A percentile compares a stretch with the other conserved stretches of the same genome.
phyloP scores from a whole-genome alignment of 2,113 vertebrate genomes.

The Engraulis encrasicolus region DNA sequence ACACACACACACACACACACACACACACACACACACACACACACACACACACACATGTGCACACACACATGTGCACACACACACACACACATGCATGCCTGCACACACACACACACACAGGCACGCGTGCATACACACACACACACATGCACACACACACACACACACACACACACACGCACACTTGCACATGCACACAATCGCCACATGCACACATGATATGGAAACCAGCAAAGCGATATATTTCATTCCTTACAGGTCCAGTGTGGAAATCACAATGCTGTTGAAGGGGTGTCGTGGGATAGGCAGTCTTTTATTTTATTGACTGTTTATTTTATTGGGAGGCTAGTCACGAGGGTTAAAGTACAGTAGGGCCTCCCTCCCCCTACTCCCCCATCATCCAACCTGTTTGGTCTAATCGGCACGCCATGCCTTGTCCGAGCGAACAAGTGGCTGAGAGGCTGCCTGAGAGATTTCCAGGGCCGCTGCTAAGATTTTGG shows the following conservation, averaged over 20 bases:
- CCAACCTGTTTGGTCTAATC: constrained; percentile 63
- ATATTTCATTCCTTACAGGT: constrained; percentile 50
- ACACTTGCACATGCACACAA: constrained; percentile 55
- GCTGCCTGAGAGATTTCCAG: too few species aligned
- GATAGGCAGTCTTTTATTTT: constrained; percentile 66
- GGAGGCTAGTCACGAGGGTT: constrained; percentile 68
- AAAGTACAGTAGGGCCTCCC: too few species aligned
- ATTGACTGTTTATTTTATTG: constrained; percentile 78
- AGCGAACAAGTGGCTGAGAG: too few species aligned
- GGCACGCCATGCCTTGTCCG: constrained; percentile 61
- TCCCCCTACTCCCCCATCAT: too few species aligned
- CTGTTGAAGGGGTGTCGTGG: constrained; percentile 71
- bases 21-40: too few species aligned
- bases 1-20: constrained; percentile 3
- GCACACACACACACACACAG: constrained; percentile 63
- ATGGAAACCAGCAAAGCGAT: not conserved
- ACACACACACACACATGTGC: constrained; percentile 60
- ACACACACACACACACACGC: too few species aligned
- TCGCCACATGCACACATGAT: not conserved
- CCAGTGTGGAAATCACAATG: constrained; percentile 72
- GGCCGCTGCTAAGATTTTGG: too few species aligned
- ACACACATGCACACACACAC: not conserved
- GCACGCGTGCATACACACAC: too few species aligned
- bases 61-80: not conserved
- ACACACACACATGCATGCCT: too few species aligned